These are phyloP conservation scores for Syngnathus acus DNA, from an alignment of 2,797 vertebrate genomes.

Conservation along the genomic window DNA sequence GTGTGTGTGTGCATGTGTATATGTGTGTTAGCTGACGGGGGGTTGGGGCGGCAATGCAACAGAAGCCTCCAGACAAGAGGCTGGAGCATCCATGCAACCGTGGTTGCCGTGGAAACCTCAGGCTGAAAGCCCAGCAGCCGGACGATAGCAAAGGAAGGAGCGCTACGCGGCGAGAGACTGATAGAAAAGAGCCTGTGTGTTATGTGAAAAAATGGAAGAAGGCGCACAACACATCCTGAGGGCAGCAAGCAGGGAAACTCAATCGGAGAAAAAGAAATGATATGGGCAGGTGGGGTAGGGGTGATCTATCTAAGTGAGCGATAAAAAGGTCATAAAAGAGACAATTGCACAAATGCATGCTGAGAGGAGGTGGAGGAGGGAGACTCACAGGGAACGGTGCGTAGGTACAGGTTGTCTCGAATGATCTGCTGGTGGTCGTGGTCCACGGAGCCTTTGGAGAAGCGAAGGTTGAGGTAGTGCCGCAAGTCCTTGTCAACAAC, in stretches of 20 bases:
- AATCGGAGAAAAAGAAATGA: conserved; percentile 10
- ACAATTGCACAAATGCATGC: conserved; percentile 14
- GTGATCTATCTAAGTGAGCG: conserved; percentile 14
- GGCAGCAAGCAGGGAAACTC: conserved; percentile 24
- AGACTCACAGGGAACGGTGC: conserved; percentile 93
- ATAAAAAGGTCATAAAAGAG: conserved; percentile 14
- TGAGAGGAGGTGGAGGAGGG: conserved; percentile 13
- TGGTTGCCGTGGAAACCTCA: conserved; percentile 75
- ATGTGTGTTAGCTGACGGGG: conserved; percentile 50
- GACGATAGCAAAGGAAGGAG: conserved; percentile 35
- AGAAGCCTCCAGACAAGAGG: conserved; percentile 1
- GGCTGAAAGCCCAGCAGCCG: conserved; percentile 54
- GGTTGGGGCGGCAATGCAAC: conserved; percentile 62
- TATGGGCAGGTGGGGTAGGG: not conserved
- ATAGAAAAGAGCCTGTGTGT: conserved; percentile 26
- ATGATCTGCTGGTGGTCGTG: conserved; percentile 99
- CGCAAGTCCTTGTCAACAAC: conserved; percentile 98
- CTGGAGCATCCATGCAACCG: conserved; percentile 51
- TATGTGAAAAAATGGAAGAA: conserved; percentile 28
- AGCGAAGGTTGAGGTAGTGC: conserved; percentile 98
- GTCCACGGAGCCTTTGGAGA: conserved; percentile 98
- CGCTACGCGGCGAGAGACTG: not conserved
- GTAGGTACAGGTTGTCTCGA: conserved; percentile 99
- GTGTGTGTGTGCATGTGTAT: conserved; percentile 5
- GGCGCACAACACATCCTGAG: conserved; percentile 32